phyloP scores from a whole-genome alignment of 2,113 vertebrate genomes.

The Rynchops niger region DNA sequence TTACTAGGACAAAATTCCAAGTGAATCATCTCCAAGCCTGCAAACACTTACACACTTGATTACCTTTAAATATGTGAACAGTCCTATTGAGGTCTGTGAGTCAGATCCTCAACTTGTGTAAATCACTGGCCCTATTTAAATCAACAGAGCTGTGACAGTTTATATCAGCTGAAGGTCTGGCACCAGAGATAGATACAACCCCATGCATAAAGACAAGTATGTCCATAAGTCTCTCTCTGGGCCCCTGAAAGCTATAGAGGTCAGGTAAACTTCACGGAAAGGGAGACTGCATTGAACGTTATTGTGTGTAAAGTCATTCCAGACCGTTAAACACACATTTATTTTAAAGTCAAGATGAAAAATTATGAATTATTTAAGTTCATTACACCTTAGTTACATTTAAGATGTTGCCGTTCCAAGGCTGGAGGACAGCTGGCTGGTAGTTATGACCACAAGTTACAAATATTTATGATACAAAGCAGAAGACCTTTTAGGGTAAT shows the following conservation, averaged over 20 bases:
- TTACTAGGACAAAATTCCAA: not conserved
- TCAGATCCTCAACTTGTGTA: not conserved
- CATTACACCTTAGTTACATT: slow-evolving; percentile 57
- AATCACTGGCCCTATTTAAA: slow-evolving; percentile 7
- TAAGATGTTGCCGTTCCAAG: slow-evolving; percentile 15
- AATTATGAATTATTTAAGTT: slow-evolving; percentile 52
- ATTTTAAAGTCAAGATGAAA: slow-evolving; percentile 26
- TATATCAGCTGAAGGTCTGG: slow-evolving; percentile 9
- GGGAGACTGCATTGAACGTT: not conserved
- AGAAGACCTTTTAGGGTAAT: slow-evolving; percentile 68
- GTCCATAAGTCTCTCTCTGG: not conserved
- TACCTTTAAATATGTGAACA: not conserved
- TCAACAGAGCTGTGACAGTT: slow-evolving; percentile 16
- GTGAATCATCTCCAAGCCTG: not conserved
- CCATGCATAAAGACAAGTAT: not conserved
- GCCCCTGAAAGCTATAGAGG: not conserved
- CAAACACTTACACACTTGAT: not conserved
- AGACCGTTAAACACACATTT: slow-evolving; percentile 20
- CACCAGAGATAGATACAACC: not conserved
- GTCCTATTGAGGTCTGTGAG: not conserved
- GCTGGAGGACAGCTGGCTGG: slow-evolving; percentile 22
- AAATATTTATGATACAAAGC: slow-evolving; percentile 67
- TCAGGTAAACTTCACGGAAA: not conserved
- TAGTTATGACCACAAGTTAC: slow-evolving; percentile 64
- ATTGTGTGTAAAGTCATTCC: slow-evolving; percentile 14